Conservation (phyloP, 2,113 vertebrate genomes). For the Pseudorasbora parva region DNA sequence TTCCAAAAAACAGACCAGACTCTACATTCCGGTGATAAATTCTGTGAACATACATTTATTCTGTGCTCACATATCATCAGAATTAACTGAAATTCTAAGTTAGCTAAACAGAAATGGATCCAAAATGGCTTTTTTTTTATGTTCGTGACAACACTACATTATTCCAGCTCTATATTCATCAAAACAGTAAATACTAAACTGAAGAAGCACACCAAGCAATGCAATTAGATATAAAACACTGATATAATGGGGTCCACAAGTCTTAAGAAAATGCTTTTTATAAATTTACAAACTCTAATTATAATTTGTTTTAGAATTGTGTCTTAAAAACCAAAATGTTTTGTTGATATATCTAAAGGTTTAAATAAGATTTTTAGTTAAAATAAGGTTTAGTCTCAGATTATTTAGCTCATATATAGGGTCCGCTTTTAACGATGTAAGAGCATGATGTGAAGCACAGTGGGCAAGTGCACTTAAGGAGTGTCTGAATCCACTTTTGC, state of each 20-base stretch:
- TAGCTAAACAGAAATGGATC: background rate
- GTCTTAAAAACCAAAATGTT: too few species aligned
- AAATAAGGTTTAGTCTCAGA: too few species aligned
- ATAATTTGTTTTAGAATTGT: background rate
- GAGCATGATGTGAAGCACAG: too few species aligned
- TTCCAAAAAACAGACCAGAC: background rate
- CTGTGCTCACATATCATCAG: background rate
- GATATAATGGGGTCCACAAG: background rate
- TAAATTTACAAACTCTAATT: background rate
- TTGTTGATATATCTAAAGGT: too few species aligned
- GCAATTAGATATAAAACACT: background rate
- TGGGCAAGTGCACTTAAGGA: too few species aligned
- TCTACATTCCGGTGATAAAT: background rate
- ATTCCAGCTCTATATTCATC: background rate
- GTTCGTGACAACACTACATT: background rate
- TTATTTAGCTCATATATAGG: background rate
- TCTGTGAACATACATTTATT: background rate
- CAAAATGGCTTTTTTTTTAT: background rate
- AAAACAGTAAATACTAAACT: background rate
- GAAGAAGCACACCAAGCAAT: background rate
- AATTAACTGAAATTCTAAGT: background rate
- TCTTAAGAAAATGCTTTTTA: background rate
- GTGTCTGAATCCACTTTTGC: too few species aligned
- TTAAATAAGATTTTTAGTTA: background rate
- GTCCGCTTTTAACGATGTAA: too few species aligned